A percentile compares a stretch with the other conserved stretches of the same genome.
Conservation (phyloP, 1,140 invertebrate genomes). For the Philaenus spumarius region DNA sequence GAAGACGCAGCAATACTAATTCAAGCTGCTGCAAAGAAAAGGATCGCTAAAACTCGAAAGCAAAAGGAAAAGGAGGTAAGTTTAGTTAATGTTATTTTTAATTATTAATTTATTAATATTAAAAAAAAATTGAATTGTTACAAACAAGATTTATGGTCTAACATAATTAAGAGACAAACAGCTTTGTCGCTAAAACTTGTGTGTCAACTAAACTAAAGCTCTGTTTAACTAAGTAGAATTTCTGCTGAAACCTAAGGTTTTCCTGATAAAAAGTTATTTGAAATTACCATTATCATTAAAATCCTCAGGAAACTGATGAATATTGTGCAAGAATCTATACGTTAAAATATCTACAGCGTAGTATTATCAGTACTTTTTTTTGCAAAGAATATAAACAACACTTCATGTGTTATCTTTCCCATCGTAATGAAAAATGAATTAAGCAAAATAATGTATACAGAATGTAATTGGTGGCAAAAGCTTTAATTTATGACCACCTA, state of each 20-base stretch:
- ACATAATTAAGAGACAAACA: not conserved
- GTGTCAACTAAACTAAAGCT: not conserved
- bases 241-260: not conserved
- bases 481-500: no score
- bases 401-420: no score
- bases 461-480: no score
- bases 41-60: conserved; percentile 18
- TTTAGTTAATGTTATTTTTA: not conserved
- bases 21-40: conserved; percentile 18
- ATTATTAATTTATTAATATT: not conserved
- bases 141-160: not conserved
- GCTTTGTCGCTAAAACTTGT: not conserved
- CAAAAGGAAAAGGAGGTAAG: conserved; percentile 21
- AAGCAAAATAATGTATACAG: no score
- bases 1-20: conserved; percentile 23
- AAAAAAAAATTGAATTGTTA: not conserved
- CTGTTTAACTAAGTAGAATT: not conserved
- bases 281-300: no score
- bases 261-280: no score
- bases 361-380: no score
- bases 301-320: no score
- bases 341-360: no score
- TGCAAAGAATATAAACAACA: no score
- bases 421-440: no score
- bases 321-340: no score